Conservation (phyloP, 2,888 invertebrate species). For the Calephelis perditalis region DNA sequence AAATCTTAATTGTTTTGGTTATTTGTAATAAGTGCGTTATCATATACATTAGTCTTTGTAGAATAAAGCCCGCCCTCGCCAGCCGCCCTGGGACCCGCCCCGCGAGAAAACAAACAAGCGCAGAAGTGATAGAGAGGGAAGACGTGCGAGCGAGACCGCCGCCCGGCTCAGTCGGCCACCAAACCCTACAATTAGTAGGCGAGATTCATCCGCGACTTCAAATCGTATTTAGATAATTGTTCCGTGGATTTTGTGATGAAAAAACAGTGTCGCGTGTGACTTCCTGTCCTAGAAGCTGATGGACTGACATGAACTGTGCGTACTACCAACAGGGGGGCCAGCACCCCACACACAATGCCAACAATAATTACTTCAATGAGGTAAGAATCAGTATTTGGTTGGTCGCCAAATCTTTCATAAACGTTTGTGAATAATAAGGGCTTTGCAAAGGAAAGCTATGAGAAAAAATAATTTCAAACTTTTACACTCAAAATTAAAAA, state of each 20-base stretch:
- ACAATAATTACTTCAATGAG: constrained; percentile 70
- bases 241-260: constrained; percentile 52
- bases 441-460: too few relatives aligned
- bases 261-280: constrained; percentile 52
- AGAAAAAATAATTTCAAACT: too few relatives aligned
- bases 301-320: constrained; percentile 70
- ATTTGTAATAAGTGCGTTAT: constrained; percentile 36
- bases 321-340: constrained; percentile 69
- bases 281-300: constrained; percentile 48
- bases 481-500: too few relatives aligned
- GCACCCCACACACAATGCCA: constrained; percentile 64
- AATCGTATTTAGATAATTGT: constrained; percentile 75
- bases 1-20: constrained; percentile 34
- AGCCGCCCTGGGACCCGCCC: constrained; percentile 67
- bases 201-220: constrained; percentile 76
- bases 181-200: constrained; percentile 76
- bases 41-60: constrained; percentile 57
- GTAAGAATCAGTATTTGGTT: constrained; percentile 38
- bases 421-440: too few relatives aligned
- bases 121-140: constrained; percentile 33
- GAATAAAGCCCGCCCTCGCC: constrained; percentile 52
- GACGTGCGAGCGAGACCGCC: constrained; percentile 44
- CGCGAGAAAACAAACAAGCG: constrained; percentile 52
- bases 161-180: constrained; percentile 46
- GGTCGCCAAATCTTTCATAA: too few relatives aligned